phyloP scores from a whole-genome alignment of 2,797 vertebrate species.

The Acrossocheilus wenchowensis region DNA sequence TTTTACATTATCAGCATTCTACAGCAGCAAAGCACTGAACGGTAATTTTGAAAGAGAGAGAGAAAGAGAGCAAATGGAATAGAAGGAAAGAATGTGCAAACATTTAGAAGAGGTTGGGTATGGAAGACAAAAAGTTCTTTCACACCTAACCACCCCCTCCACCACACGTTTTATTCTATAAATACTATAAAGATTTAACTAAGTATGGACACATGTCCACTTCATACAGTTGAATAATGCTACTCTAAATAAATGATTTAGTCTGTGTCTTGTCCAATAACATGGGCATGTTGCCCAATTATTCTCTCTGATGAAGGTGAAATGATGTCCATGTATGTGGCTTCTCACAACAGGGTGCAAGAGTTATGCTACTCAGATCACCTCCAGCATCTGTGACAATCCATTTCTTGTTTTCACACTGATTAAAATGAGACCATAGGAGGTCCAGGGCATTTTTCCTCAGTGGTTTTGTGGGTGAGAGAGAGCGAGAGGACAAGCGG shows the following conservation, averaged over 20 bases:
- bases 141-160: not conserved
- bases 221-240: not conserved
- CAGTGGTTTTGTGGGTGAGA: constrained; percentile 11
- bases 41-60: not conserved
- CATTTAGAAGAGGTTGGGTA: not conserved
- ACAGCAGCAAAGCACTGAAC: not conserved
- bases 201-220: too few species aligned
- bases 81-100: not conserved
- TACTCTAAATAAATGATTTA: not conserved
- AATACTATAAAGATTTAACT: not conserved
- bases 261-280: constrained; percentile 19
- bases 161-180: not conserved
- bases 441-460: not conserved
- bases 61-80: not conserved
- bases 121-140: not conserved
- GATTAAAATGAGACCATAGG: constrained; percentile 13
- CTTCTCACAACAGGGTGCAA: constrained; percentile 14
- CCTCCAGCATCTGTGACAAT: not conserved
- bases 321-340: constrained; percentile 22
- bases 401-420: constrained; percentile 21
- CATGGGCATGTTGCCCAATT: constrained; percentile 30
- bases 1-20: constrained; percentile 9
- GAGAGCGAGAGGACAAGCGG: not conserved
- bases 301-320: constrained; percentile 31
- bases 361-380: not conserved